These are phyloP conservation scores for Meloe dianella DNA, from an alignment of 2,888 invertebrate genomes.

Conservation along the genomic window DNA sequence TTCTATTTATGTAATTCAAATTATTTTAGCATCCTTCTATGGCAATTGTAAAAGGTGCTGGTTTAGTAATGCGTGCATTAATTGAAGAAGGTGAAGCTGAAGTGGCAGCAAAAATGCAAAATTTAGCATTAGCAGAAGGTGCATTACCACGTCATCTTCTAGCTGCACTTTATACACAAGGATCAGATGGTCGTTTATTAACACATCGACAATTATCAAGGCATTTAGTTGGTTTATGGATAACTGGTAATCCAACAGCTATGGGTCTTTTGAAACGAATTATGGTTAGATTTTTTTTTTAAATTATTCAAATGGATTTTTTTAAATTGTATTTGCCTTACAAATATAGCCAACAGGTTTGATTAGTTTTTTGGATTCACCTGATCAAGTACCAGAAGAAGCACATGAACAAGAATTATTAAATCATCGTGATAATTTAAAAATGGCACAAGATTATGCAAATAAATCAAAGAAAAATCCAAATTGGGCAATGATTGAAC, in stretches of 20 bases:
- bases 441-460: slow-evolving; percentile 85
- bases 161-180: slow-evolving; percentile 84
- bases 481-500: slow-evolving; percentile 74
- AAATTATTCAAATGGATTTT: too few relatives aligned
- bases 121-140: slow-evolving; percentile 93
- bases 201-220: slow-evolving; percentile 90
- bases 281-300: slow-evolving; percentile 69
- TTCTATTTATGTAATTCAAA: neutral
- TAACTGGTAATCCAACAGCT: slow-evolving; percentile 91
- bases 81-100: slow-evolving; percentile 97
- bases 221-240: slow-evolving; percentile 95
- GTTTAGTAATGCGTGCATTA: slow-evolving; percentile 94
- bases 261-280: slow-evolving; percentile 84
- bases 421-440: slow-evolving; percentile 90
- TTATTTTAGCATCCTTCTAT: slow-evolving; percentile 85
- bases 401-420: slow-evolving; percentile 74
- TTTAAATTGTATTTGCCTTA: too few relatives aligned
- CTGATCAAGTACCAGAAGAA: slow-evolving; percentile 79
- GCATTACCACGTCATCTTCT: slow-evolving; percentile 92
- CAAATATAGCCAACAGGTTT: slow-evolving; percentile 94
- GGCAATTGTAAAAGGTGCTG: slow-evolving; percentile 98
- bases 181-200: slow-evolving; percentile 79
- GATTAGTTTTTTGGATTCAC: slow-evolving; percentile 85
- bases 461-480: slow-evolving; percentile 71
- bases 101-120: slow-evolving; percentile 93